Evolutionary conservation across 2,888 invertebrate species (phyloP).

Genomic region (Sepioteuthis lessoniana): DNA sequence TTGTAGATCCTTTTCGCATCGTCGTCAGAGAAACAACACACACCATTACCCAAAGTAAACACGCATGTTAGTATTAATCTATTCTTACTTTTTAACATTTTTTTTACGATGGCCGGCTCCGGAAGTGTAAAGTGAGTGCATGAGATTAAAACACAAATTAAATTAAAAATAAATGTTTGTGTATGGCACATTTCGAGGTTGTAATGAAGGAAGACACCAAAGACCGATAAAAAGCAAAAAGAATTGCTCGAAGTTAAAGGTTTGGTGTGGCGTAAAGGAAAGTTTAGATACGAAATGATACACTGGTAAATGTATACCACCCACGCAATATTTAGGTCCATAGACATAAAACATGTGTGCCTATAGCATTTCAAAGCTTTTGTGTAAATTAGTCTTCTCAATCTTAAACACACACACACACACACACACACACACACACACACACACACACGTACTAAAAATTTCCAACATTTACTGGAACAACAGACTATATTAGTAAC

Average conservation of each 20-base stretch:
- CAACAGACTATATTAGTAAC: too few relatives aligned
- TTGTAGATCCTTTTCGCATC: neutral
- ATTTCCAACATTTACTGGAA: too few relatives aligned
- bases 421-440: too few relatives aligned
- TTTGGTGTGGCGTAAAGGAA: neutral
- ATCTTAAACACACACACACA: too few relatives aligned
- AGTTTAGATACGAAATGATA: neutral
- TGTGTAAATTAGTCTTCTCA: too few relatives aligned
- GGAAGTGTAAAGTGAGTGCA: conserved; percentile 23
- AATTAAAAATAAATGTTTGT: neutral
- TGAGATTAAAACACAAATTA: neutral
- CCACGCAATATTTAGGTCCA: neutral
- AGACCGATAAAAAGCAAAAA: neutral
- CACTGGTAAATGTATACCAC: neutral
- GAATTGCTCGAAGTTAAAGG: neutral
- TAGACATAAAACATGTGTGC: neutral
- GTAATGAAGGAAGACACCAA: neutral
- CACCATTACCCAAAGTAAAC: neutral
- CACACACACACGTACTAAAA: too few relatives aligned
- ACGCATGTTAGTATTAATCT: neutral
- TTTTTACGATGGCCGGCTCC: neutral
- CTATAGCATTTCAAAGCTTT: too few relatives aligned
- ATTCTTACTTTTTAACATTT: neutral
- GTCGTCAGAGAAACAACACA: neutral
- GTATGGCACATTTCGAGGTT: neutral